Evolutionary conservation across 2,113 vertebrate species (phyloP), one percentile per base, ranked within the genome.

Genomic region (Caloenas nicobarica): DNA sequence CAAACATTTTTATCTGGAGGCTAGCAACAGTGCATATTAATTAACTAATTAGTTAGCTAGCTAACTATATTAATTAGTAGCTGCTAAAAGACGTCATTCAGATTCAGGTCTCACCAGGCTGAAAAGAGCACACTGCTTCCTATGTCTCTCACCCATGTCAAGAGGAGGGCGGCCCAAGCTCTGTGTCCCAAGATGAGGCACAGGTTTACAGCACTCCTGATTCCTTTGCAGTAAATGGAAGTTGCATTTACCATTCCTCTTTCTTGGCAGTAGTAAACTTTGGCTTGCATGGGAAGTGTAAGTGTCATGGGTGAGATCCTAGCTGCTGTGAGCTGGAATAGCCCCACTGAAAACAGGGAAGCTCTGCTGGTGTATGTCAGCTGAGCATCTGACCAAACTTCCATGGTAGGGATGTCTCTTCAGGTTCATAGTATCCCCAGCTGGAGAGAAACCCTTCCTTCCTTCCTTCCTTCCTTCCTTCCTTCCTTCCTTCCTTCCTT

Each of bases 111-210:
- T 72, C 17, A 69, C 3, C 29, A 46, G 24, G n/a, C 28, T 77
- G 54, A 83, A 57, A 66, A 77, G 25, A 62, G 19, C 38, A 46
- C 28, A 13, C 10, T 0, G 12, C 18, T 86, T 76, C 54, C 50
- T 53, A 5, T 17, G 14, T 48, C 44, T 17, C 42, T 64, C 38
- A 34, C 8, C 8, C 16, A 21, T 0, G 2, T 8, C 48, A 42
- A 9, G 16, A 72, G 9, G 16, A 81, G 9, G 8, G 18, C 24
- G 29, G 33, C 69, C 15, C 0, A 0, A 81, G 26, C 10, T 40
- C 40, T 64, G 1, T 0, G 0, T 56, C 42, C 29, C 34, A 72
- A 38, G 38, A 34, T 14, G 16, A 7, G 18, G 10, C 0, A 1
- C 6, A 54, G 12, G 14, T 83, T 81, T 66, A 62, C 26, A 65